Evolutionary conservation across 92 coral and sea anemone species (phyloP).

Genomic region (Zoanthus sansibaricus): DNA sequence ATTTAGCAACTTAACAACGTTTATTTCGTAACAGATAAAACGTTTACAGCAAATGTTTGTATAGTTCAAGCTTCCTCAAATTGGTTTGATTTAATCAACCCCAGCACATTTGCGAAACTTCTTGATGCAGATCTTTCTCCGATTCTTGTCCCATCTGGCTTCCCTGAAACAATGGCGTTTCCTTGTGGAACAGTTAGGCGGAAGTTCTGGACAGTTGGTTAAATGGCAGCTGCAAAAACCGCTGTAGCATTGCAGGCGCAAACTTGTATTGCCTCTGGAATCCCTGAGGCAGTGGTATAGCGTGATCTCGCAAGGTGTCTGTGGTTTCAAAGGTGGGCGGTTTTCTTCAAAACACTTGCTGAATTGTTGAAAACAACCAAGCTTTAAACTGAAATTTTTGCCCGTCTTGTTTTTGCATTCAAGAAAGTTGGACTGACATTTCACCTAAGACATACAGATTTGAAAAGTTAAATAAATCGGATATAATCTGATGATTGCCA

Average conservation of each 20-base stretch:
- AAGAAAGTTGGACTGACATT: conserved; percentile 25
- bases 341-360: conserved; percentile 45
- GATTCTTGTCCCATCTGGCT: not conserved
- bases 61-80: too few relatives aligned
- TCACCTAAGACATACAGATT: not conserved
- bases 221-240: conserved; percentile 33
- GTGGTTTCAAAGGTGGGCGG: conserved; percentile 39
- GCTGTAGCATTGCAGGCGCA: conserved; percentile 26
- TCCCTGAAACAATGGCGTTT: not conserved
- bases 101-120: conserved; percentile 14
- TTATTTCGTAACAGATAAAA: too few relatives aligned
- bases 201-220: conserved; percentile 34
- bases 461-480: not conserved
- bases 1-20: too few relatives aligned
- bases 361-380: conserved; percentile 14
- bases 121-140: not conserved
- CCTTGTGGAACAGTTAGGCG: not conserved
- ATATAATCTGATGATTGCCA: too few relatives aligned
- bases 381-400: not conserved
- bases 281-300: conserved; percentile 36
- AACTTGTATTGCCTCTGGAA: conserved; percentile 16
- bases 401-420: conserved; percentile 29
- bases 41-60: too few relatives aligned
- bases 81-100: not conserved
- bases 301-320: conserved; percentile 16